Evolutionary conservation across 2,113 vertebrate species (phyloP), one percentile per base, ranked within the genome.

Genomic region (Chlamydotis undulata): DNA sequence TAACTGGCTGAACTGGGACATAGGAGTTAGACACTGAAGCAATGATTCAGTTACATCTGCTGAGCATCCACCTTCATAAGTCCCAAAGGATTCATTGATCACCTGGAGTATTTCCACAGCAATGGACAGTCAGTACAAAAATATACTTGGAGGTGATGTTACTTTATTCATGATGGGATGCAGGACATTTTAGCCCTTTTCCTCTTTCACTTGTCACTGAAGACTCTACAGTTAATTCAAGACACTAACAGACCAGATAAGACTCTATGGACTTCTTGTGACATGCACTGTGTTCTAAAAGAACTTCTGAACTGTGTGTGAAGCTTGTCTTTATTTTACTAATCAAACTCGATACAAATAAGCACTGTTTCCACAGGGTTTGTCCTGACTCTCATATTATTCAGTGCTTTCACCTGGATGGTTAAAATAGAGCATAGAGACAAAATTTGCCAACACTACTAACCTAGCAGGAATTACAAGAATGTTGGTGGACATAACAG

Each of bases 21-120:
- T 0, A 1, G 19, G 35, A 81, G 14, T 41, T 50, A 43, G 76
- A n/a, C 0, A 0, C 29, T 37, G 39, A 79, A 56, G 53, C 49
- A 43, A 19, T 1, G 10, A 22, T 21, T 61, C 2, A 1, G 14
- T 17, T 29, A 19, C 16, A 24, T 12, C 0, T 0, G 43, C 50
- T 53, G 14, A 84, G 35, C 6, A 50, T 25, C 49, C 53, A 53
- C 53, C 77, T 50, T 29, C 37, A 0, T 14, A 41, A 50, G 37
- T 84, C 47, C 60, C 78, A 67, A 41, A 75, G 43, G 53, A 45
- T 5, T 8, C 23, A 18, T 19, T 0, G 23, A 47, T 25, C 80
- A 53, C 50, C 57, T 25, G 10, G 1, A 55, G 53, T 25, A 47
- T 6, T 55, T 41, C 24, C 29, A 63, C 35, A 55, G 28, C 43